Evolutionary conservation across 2,113 vertebrate genomes (phyloP).

Genomic region (Antigone vipio): DNA sequence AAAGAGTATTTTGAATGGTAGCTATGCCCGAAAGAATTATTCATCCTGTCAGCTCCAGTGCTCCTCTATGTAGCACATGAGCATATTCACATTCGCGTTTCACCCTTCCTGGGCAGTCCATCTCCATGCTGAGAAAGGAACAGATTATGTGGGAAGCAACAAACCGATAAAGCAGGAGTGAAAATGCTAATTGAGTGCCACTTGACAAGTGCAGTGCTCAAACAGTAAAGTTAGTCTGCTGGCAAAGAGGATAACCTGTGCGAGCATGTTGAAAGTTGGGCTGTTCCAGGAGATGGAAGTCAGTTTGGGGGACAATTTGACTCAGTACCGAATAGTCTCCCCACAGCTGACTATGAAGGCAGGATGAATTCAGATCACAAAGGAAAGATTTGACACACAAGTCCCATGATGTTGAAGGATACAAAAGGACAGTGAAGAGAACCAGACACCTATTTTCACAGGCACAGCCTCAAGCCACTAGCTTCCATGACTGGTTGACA

Average conservation of each 20-base stretch:
- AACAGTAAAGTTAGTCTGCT: neutral
- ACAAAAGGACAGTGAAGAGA: neutral
- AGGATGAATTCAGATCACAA: neutral
- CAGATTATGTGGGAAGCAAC: neutral
- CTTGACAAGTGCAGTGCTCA: accelerated
- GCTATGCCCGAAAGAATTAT: neutral
- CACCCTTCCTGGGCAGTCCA: neutral
- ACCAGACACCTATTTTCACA: neutral
- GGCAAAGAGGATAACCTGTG: neutral
- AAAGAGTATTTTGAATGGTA: neutral
- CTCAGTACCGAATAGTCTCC: neutral
- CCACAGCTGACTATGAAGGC: neutral
- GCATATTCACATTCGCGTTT: neutral
- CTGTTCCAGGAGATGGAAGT: neutral
- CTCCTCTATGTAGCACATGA: neutral
- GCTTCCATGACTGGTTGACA: neutral
- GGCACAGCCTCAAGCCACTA: neutral
- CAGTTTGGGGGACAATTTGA: neutral
- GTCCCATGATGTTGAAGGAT: neutral
- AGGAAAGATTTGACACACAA: neutral
- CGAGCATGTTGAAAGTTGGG: neutral
- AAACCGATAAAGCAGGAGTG: neutral
- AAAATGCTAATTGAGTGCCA: neutral
- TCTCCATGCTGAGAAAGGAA: neutral
- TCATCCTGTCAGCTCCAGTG: neutral